Evolutionary conservation across 2,113 vertebrate species (phyloP).

Genomic region (Phoxinus phoxinus): DNA sequence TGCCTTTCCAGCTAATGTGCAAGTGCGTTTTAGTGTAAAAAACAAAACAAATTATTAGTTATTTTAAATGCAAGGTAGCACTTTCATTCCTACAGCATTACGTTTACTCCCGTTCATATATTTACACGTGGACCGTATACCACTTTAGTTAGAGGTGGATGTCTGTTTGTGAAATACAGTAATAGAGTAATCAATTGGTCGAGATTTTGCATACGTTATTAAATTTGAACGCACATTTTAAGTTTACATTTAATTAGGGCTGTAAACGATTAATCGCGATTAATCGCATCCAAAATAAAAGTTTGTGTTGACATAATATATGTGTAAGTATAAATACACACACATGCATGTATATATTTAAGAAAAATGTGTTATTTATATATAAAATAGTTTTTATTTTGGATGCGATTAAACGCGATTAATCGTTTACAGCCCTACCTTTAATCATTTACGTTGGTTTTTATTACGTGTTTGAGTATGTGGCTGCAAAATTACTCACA

Average conservation of each 20-base stretch:
- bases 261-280: no score
- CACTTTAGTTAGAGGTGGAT: not conserved
- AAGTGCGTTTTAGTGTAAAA: not conserved
- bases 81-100: not conserved
- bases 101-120: not conserved
- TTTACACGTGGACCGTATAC: not conserved
- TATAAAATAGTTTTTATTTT: no score
- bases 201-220: not conserved
- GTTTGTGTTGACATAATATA: no score
- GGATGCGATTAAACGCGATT: no score
- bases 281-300: no score
- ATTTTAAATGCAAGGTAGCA: not conserved
- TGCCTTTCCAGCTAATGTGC: not conserved
- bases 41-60: not conserved
- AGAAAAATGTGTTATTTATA: no score
- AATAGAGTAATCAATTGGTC: not conserved
- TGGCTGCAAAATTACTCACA: not conserved
- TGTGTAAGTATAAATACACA: no score
- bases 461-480: not conserved
- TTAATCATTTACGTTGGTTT: no score
- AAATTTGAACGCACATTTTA: not conserved
- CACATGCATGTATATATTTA: no score
- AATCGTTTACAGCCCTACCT: no score
- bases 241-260: no score
- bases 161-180: not conserved